Conservation (phyloP, 2,113 vertebrate genomes). For the Pseudopipra pipra region DNA sequence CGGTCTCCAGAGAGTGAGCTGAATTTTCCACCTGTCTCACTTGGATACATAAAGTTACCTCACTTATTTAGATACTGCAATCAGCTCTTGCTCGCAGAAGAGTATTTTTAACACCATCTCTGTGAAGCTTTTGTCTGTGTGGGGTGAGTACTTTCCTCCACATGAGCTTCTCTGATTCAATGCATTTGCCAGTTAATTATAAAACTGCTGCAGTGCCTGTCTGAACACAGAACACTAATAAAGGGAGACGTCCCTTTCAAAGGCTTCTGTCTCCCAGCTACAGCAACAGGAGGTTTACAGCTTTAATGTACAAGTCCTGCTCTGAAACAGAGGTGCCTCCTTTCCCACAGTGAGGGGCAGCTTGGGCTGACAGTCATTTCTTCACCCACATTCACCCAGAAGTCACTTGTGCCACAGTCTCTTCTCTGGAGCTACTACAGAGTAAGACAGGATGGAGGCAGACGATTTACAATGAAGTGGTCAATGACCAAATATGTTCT, state of each 20-base stretch:
- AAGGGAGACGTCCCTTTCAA: background rate
- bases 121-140: background rate
- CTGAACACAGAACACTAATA: background rate
- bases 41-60: constrained; percentile 35
- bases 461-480: background rate
- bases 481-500: background rate
- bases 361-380: background rate
- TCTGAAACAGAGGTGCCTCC: background rate
- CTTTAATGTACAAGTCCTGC: background rate
- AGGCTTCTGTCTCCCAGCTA: background rate
- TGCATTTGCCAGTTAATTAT: background rate
- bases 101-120: constrained; percentile 8
- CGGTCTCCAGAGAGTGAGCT: background rate
- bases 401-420: background rate
- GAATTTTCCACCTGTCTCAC: constrained; percentile 51
- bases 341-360: background rate
- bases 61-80: constrained; percentile 52
- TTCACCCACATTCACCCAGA: background rate
- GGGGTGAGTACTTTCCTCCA: background rate
- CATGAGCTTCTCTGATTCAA: background rate
- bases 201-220: background rate
- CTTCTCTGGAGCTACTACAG: background rate
- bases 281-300: background rate
- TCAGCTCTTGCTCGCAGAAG: background rate
- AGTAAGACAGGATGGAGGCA: background rate